phyloP scores from a whole-genome alignment of 2,797 vertebrate genomes.

The Epinephelus malabaricus region DNA sequence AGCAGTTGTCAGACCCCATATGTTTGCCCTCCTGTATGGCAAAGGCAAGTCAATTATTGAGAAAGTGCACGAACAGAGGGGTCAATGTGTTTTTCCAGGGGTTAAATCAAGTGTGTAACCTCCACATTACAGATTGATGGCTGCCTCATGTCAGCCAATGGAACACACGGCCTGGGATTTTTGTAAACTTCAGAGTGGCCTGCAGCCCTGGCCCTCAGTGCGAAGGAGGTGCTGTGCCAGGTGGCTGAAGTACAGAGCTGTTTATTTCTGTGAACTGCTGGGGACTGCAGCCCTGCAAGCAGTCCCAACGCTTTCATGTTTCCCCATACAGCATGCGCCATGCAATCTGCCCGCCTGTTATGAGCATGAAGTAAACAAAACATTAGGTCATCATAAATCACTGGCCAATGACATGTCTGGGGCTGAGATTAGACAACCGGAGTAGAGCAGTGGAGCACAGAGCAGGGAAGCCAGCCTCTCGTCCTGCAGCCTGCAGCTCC shows the following conservation, averaged over 20 bases:
- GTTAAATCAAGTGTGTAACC: conserved; percentile 69
- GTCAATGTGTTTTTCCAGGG: conserved; percentile 62
- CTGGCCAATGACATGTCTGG: conserved; percentile 75
- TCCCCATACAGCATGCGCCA: conserved; percentile 69
- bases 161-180: conserved; percentile 51
- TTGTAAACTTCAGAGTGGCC: conserved; percentile 59
- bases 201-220: conserved; percentile 37
- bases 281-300: conserved; percentile 62
- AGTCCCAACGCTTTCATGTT: conserved; percentile 81
- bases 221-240: conserved; percentile 69
- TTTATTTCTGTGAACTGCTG: conserved; percentile 74
- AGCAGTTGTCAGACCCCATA: conserved; percentile 64
- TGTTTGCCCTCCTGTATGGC: conserved; percentile 45
- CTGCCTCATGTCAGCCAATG: conserved; percentile 55
- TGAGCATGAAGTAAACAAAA: conserved; percentile 86
- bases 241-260: conserved; percentile 72
- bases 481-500: conserved; percentile 69
- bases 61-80: conserved; percentile 61
- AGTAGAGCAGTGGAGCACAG: conserved; percentile 56
- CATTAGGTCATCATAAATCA: conserved; percentile 88
- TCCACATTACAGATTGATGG: conserved; percentile 62
- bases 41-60: conserved; percentile 66
- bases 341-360: conserved; percentile 79
- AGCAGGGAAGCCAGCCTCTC: conserved; percentile 43
- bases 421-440: conserved; percentile 71